Base-by-base conservation (phyloP, 2,888 invertebrate genomes). In the Cataglyphis albicans region DNA sequence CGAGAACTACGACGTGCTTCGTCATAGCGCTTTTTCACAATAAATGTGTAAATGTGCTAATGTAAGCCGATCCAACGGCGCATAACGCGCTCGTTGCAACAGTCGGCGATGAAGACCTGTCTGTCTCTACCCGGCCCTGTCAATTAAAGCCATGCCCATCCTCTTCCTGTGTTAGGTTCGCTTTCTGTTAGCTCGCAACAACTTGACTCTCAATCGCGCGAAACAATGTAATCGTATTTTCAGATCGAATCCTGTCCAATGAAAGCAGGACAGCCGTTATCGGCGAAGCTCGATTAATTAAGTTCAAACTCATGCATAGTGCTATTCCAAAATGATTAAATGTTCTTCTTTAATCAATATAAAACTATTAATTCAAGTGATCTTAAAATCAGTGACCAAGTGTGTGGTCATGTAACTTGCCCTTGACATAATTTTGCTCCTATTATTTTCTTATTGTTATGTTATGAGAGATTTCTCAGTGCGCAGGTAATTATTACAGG, bases 91-190 rank as follows among this genome's bases (percentile, higher is more conserved):
- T 76, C 35, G 48, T 86, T 82, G 84, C 73, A 83, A 83, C 38
- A 57, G 32, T 38, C 48, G 5, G 44, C 29, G 67, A n/a, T 72
- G 57, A 59, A 61, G 35, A 44, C 64, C 64, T 74, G 70, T 86
- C 74, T 57, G 48, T 72, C 70, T 72, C 70, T 72, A 72, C 52
- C 67, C 76, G 76, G 48, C 64, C 59, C 63, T 44, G 70, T 85
- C 88, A 85, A 91, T 89, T 86, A 88, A 87, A 88, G 87, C 87
- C 87, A 83, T 88, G 91, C 92, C 92, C 91, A 93, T 92, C 93
- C 92, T 90, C 88, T 92, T 92, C 92, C 92, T 88, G 90, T 35
- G 35, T 29, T 29, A 29, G 29, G 29, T 88, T 86, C 84, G 35
- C 63, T 65, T 83, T 78, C 64, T 80, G 48, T 52, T 61, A 38